Evolutionary conservation across 2,888 invertebrate species (phyloP).

Genomic region (Lumbricus terrestris): DNA sequence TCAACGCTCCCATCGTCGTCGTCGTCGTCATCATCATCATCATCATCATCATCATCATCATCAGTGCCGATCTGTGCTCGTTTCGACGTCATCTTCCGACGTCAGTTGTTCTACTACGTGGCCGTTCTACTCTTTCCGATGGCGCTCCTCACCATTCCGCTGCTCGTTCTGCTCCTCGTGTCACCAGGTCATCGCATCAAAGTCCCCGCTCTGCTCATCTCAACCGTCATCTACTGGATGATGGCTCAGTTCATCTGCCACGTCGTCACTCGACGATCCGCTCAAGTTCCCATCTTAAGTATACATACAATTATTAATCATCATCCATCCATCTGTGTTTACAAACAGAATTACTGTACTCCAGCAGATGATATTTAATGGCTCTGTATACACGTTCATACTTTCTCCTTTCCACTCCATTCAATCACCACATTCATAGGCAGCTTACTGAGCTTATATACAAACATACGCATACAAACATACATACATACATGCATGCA

Average conservation of each 20-base stretch:
- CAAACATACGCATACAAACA: too few relatives aligned
- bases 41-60: not conserved
- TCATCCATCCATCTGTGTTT: too few relatives aligned
- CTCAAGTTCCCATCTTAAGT: not conserved
- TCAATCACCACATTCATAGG: too few relatives aligned
- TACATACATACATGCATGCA: too few relatives aligned
- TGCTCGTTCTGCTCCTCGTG: conserved; percentile 15
- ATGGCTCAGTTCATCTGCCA: conserved; percentile 15
- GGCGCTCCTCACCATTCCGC: conserved; percentile 5
- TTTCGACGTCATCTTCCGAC: not conserved
- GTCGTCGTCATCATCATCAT: too few relatives aligned
- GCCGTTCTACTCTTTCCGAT: not conserved
- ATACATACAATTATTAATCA: too few relatives aligned
- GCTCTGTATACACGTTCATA: too few relatives aligned
- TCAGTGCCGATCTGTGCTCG: not conserved
- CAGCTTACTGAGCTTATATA: too few relatives aligned
- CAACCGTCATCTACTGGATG: conserved; percentile 12
- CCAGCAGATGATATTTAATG: too few relatives aligned
- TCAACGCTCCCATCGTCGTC: not conserved
- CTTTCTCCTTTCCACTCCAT: too few relatives aligned
- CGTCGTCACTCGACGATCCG: not conserved
- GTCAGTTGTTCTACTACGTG: not conserved
- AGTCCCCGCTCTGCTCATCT: not conserved
- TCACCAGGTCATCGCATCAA: conserved; percentile 13
- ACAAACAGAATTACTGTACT: too few relatives aligned